Conservation (phyloP, 2,113 vertebrate genomes). For the Cyrtonyx montezumae region DNA sequence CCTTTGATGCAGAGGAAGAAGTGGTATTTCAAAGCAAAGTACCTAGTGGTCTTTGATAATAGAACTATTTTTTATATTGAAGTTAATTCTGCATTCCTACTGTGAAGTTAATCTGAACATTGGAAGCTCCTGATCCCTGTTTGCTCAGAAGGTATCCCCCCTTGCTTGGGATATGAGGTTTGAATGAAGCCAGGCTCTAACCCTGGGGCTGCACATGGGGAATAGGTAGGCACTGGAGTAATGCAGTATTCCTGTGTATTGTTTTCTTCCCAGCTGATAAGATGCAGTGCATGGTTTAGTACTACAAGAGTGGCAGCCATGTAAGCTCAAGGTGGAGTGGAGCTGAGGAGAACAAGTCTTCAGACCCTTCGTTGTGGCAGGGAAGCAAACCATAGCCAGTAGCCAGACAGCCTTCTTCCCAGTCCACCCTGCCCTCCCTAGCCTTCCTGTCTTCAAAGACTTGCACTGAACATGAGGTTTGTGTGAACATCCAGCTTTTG, state of each 20-base stretch:
- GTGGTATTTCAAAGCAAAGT: slow-evolving; percentile 49
- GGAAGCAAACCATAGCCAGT: neutral
- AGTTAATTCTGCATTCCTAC: slow-evolving; percentile 15
- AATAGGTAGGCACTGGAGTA: fast-evolving
- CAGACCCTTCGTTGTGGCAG: fast-evolving
- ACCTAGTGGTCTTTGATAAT: slow-evolving; percentile 19
- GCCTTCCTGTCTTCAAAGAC: slow-evolving; percentile 30
- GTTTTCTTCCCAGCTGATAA: neutral
- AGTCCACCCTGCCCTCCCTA: neutral
- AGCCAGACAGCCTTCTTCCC: neutral
- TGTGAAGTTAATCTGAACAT: neutral
- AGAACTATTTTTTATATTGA: slow-evolving; percentile 20
- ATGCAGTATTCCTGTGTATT: neutral
- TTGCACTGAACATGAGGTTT: neutral
- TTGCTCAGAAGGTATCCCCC: neutral
- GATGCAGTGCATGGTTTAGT: neutral
- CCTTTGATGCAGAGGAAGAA: slow-evolving; percentile 37
- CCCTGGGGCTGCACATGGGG: fast-evolving
- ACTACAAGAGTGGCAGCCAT: fast-evolving
- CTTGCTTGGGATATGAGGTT: neutral
- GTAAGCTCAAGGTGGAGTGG: neutral
- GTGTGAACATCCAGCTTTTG: neutral
- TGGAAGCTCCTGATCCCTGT: neutral
- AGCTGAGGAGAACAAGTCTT: neutral
- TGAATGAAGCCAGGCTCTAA: neutral